phyloP scores from a whole-genome alignment of 1,140 invertebrate species.

The Lasioglossum albipes region DNA sequence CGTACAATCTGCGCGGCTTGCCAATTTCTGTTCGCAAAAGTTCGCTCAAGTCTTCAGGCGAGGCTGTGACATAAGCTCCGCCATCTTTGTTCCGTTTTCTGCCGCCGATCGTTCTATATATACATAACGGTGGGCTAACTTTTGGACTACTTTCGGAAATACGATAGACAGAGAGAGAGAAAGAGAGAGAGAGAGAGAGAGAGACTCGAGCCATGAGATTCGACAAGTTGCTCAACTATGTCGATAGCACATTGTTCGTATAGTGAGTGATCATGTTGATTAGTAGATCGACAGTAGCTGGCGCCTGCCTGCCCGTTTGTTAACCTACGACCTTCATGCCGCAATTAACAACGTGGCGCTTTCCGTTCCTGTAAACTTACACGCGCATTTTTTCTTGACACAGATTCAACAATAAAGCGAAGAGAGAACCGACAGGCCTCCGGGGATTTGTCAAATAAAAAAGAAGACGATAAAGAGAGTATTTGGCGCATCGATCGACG shows the following conservation, averaged over 20 bases:
- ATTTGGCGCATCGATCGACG: constrained; percentile 54
- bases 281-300: constrained; percentile 41
- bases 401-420: too few species aligned
- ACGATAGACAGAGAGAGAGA: neutral
- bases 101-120: neutral
- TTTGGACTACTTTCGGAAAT: neutral
- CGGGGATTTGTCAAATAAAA: neutral
- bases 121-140: neutral
- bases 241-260: neutral
- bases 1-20: constrained; percentile 8
- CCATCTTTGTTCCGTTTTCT: constrained; percentile 24
- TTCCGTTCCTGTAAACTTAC: constrained; percentile 38
- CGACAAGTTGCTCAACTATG: neutral
- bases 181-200: too few species aligned
- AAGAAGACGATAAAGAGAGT: constrained; percentile 41
- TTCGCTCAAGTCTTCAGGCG: constrained; percentile 25
- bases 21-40: neutral
- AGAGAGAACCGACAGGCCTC: too few species aligned
- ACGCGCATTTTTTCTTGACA: constrained; percentile 5
- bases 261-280: constrained; percentile 35
- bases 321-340: constrained; percentile 62
- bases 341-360: constrained; percentile 47
- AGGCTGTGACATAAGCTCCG: neutral
- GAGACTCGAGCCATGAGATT: neutral
- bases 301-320: constrained; percentile 65